Percentiles rank a stretch among this genome's conserved stretches.
Conservation (phyloP, 2,888 invertebrate genomes). For the Endomychus coccineus region DNA sequence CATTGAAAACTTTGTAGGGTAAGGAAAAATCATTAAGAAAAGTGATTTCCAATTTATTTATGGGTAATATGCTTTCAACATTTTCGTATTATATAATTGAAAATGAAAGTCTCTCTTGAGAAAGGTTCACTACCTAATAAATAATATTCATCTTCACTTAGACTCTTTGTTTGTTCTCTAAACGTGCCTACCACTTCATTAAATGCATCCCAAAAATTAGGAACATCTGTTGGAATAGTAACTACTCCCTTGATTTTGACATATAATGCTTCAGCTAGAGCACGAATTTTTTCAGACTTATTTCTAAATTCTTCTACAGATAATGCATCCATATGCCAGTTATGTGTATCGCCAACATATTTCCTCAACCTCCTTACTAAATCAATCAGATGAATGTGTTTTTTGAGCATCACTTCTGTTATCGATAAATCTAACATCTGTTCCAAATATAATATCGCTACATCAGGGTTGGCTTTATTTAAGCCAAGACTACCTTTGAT, state of each 20-base stretch:
- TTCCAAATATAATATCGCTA: conserved; percentile 63
- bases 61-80: too few species aligned
- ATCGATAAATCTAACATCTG: conserved; percentile 51
- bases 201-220: conserved; percentile 67
- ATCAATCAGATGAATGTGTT: conserved; percentile 71
- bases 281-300: conserved; percentile 62
- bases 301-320: conserved; percentile 57
- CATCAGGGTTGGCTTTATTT: conserved; percentile 63
- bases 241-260: conserved; percentile 57
- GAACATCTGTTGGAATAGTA: conserved; percentile 49
- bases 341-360: conserved; percentile 70
- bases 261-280: conserved; percentile 58
- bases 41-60: too few species aligned
- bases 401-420: conserved; percentile 69
- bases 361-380: conserved; percentile 66
- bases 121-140: conserved; percentile 59
- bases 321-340: conserved; percentile 60
- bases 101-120: conserved; percentile 28
- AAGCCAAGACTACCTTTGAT: conserved; percentile 60
- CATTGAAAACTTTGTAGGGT: too few species aligned
- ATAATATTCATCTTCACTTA: conserved; percentile 53
- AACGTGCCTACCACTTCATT: conserved; percentile 60
- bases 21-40: too few species aligned
- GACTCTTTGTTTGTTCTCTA: conserved; percentile 56
- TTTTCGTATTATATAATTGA: conserved; percentile 7